Evolutionary conservation across 2,113 vertebrate species (phyloP), one percentile per base, ranked within the genome.

Genomic region (Ceyx melanurus): DNA sequence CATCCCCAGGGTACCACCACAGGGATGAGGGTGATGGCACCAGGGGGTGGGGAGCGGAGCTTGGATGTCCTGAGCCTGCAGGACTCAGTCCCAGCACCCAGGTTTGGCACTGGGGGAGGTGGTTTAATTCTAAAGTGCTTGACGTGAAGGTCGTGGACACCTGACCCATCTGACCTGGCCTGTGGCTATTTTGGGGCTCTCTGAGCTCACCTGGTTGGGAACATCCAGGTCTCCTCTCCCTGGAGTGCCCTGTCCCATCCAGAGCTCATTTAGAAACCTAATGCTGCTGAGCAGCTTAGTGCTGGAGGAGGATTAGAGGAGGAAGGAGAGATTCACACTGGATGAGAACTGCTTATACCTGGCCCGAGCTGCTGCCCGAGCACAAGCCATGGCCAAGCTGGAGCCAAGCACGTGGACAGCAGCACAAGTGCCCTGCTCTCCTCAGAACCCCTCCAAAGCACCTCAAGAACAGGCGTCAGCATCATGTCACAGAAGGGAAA

Each of bases 211-310:
- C 68, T 13, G 45, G 54, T 42, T 73, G 77, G 83, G 60, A 60
- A 65, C 86, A 84, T 74, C 53, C 77, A 57, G 72, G 4, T 31
- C 71, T 92, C 43, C 28, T 40, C 61, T 82, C 89, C 86, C 62
- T n/a, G 33, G 20, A 28, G 16, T 53, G 65, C 21, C 60, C 88
- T 43, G 40, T 86, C 71, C 92, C 79, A 84, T 11, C 29, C 0
- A 3, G 62, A 75, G 84, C 57, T 60, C 56, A 46, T 89, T 95
- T 92, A 94, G 84, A 72, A 33, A 20, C 45, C 18, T 90, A 93
- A 96, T 45, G 61, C 93, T 35, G 3, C 72, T 83, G 75, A 95
- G 88, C 65, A 62, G 65, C 70, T 96, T 94, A 94, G 76, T 51
- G 33, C 50, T 7, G 86, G 77, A 4, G 23, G 16, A 2, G 82